phyloP scores from a whole-genome alignment of 2,797 vertebrate genomes.

The Oceanodroma leucorhoa region DNA sequence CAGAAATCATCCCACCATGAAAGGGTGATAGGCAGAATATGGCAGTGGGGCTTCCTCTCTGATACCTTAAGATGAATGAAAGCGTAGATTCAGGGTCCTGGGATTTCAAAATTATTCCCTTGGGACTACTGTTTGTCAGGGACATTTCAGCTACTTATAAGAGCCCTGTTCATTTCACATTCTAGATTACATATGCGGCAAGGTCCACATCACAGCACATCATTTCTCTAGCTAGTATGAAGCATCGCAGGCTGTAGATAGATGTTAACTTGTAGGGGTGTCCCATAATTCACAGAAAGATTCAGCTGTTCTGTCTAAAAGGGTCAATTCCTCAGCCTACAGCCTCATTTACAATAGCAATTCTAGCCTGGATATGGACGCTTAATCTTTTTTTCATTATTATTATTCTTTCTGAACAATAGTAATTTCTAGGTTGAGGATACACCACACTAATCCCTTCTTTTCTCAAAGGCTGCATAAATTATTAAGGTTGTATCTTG shows the following conservation, averaged over 20 bases:
- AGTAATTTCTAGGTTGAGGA: constrained; percentile 29
- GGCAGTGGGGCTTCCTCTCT: neutral
- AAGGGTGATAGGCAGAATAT: neutral
- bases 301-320: neutral
- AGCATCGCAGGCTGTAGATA: neutral
- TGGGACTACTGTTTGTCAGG: neutral
- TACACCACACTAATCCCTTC: constrained; percentile 17
- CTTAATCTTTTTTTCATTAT: constrained; percentile 58
- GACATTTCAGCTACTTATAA: neutral
- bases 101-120: neutral
- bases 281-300: constrained; percentile 28
- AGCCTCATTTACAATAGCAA: constrained; percentile 34
- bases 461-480: constrained; percentile 26
- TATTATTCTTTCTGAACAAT: constrained; percentile 45
- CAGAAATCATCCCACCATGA: neutral
- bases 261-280: neutral
- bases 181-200: neutral
- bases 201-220: neutral
- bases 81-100: neutral
- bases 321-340: constrained; percentile 15
- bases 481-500: neutral
- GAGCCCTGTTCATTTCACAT: neutral
- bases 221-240: neutral
- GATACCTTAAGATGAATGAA: neutral
- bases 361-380: neutral